These are phyloP conservation scores for Mus caroli DNA, from an alignment of 2,797 vertebrate genomes.

Conservation along the genomic window DNA sequence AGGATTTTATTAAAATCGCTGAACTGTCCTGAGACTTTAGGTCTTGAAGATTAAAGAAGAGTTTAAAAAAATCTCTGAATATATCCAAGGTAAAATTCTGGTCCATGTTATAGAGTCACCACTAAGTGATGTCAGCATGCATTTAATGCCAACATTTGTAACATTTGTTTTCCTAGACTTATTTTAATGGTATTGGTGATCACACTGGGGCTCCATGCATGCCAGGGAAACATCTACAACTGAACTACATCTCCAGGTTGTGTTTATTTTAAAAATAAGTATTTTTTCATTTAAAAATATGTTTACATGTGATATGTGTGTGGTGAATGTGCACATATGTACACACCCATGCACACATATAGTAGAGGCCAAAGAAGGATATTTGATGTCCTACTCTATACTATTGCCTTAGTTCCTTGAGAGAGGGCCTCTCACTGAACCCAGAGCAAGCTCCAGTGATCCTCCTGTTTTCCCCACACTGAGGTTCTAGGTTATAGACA, in stretches of 20 bases:
- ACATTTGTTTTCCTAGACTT: background rate
- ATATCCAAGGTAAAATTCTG: background rate
- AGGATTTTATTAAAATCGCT: background rate
- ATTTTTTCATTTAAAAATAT: background rate
- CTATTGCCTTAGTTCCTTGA: background rate
- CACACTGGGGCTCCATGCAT: background rate
- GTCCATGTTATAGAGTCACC: background rate
- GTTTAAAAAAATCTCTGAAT: background rate
- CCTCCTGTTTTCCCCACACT: no score
- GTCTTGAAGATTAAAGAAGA: background rate
- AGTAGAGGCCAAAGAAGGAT: background rate
- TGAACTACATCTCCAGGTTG: background rate
- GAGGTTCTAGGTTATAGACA: background rate
- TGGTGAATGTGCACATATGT: no score
- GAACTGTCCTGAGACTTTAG: background rate
- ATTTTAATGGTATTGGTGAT: background rate
- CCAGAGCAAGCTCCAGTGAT: background rate
- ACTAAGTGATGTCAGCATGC: background rate
- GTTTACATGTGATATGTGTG: background rate
- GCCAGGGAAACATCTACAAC: background rate
- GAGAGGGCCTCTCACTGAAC: background rate
- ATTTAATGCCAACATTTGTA: background rate
- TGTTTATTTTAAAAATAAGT: background rate
- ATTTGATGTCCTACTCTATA: background rate
- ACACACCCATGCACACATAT: background rate